A percentile compares a stretch with the other conserved stretches of the same genome.
Conservation (phyloP, 2,113 vertebrate genomes). For the Catagonus wagneri region DNA sequence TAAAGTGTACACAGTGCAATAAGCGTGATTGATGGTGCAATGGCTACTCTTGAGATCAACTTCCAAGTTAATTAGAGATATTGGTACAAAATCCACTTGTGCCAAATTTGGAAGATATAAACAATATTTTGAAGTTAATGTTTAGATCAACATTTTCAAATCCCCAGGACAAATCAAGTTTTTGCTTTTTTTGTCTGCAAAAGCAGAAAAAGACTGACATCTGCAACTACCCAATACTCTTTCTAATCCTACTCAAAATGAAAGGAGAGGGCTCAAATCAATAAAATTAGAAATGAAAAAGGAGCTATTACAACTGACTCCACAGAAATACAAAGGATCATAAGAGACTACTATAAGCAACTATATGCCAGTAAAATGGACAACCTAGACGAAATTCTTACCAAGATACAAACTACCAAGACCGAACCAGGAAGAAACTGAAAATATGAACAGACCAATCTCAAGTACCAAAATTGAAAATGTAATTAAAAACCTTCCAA, state of each 20-base stretch:
- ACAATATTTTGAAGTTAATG: constrained; percentile 80
- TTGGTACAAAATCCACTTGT: background rate
- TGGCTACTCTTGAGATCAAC: background rate
- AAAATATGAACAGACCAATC: too few relatives aligned
- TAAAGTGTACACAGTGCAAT: constrained; percentile 1
- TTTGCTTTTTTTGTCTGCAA: constrained; percentile 92
- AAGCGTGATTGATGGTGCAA: constrained; percentile 18
- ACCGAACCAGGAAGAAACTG: too few relatives aligned
- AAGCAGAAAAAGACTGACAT: constrained; percentile 92
- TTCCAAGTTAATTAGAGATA: constrained; percentile 36
- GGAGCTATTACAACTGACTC: too few relatives aligned
- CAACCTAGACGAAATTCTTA: too few relatives aligned
- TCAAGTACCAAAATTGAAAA: too few relatives aligned
- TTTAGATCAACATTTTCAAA: constrained; percentile 89
- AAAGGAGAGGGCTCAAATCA: constrained; percentile 53
- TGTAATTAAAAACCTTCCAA: too few relatives aligned
- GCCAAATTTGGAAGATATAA: constrained; percentile 69
- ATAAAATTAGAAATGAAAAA: constrained; percentile 7
- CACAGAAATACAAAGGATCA: too few relatives aligned
- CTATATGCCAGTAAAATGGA: too few relatives aligned
- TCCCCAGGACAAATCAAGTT: constrained; percentile 91
- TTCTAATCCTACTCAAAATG: constrained; percentile 83
- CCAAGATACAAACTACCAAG: too few relatives aligned
- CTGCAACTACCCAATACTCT: constrained; percentile 86
- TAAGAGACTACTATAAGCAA: too few relatives aligned